Percentiles rank a stretch among this genome's conserved stretches.
Evolutionary conservation across 1,140 invertebrate genomes (phyloP).

Genomic region (Pseudomyrmex flavicornis): DNA sequence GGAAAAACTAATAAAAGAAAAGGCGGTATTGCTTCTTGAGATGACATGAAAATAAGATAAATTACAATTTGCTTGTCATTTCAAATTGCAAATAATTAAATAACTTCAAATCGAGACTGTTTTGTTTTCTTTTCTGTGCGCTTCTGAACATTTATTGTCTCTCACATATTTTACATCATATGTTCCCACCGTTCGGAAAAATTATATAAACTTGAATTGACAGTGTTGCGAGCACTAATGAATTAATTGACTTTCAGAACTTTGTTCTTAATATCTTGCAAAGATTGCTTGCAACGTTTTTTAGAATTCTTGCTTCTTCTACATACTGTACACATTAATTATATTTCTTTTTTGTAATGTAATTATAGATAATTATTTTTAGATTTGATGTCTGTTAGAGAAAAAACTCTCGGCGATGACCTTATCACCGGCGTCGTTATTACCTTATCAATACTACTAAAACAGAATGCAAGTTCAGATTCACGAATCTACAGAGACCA

Average conservation of each 20-base stretch:
- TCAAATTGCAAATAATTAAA: too few relatives aligned
- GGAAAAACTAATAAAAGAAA: too few relatives aligned
- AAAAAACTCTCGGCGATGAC: too few relatives aligned
- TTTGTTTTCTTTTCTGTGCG: too few relatives aligned
- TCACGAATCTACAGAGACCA: constrained; percentile 4
- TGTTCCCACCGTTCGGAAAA: constrained; percentile 25
- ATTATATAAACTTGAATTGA: constrained; percentile 11
- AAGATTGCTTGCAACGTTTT: not conserved
- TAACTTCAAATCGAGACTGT: too few relatives aligned
- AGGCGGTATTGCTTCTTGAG: too few relatives aligned
- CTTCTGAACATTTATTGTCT: too few relatives aligned
- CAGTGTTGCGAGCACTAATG: constrained; percentile 12
- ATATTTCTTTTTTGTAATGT: not conserved
- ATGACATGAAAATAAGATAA: too few relatives aligned
- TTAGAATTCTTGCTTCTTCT: not conserved
- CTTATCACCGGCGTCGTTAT: too few relatives aligned
- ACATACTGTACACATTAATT: not conserved
- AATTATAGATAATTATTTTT: too few relatives aligned
- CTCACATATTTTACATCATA: not conserved
- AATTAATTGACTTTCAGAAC: constrained; percentile 26
- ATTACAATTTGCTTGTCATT: too few relatives aligned
- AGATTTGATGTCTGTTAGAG: too few relatives aligned
- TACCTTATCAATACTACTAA: not conserved
- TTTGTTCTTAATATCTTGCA: not conserved
- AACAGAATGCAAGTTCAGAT: not conserved